Percentiles rank a stretch among this genome's conserved stretches.
phyloP scores from a whole-genome alignment of 2,888 invertebrate species.

The Keiferia lycopersicella region DNA sequence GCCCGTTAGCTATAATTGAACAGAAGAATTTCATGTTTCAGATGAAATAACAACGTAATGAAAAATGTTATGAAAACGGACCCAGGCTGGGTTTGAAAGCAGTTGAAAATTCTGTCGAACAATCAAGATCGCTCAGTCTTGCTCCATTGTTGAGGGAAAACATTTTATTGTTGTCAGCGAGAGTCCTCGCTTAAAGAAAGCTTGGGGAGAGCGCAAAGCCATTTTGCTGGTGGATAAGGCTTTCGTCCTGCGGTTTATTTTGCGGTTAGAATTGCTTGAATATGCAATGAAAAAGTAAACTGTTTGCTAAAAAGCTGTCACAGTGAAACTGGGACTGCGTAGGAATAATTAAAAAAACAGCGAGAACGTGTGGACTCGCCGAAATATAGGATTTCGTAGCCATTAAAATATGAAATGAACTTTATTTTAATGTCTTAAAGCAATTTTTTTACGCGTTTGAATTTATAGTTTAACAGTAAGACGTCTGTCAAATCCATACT shows the following conservation, averaged over 20 bases:
- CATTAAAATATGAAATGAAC: too few species aligned
- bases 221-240: slow-evolving; percentile 52
- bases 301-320: too few species aligned
- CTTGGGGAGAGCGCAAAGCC: slow-evolving; percentile 59
- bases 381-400: too few species aligned
- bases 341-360: too few species aligned
- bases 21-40: slow-evolving; percentile 11
- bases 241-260: slow-evolving; percentile 1
- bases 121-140: slow-evolving; percentile 56
- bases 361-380: too few species aligned
- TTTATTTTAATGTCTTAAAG: too few species aligned
- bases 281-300: too few species aligned
- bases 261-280: neutral
- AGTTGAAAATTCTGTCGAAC: slow-evolving; percentile 57
- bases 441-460: too few species aligned
- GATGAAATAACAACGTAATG: slow-evolving; percentile 37
- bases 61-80: slow-evolving; percentile 27
- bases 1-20: slow-evolving; percentile 9
- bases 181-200: slow-evolving; percentile 57
- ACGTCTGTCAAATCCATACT: too few species aligned
- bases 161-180: slow-evolving; percentile 61
- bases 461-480: too few species aligned
- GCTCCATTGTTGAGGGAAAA: slow-evolving; percentile 57
- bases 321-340: too few species aligned
- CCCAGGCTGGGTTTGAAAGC: slow-evolving; percentile 33